These are phyloP conservation scores for Rachycentron canadum DNA, from an alignment of 2,797 vertebrate genomes.

Conservation along the genomic window DNA sequence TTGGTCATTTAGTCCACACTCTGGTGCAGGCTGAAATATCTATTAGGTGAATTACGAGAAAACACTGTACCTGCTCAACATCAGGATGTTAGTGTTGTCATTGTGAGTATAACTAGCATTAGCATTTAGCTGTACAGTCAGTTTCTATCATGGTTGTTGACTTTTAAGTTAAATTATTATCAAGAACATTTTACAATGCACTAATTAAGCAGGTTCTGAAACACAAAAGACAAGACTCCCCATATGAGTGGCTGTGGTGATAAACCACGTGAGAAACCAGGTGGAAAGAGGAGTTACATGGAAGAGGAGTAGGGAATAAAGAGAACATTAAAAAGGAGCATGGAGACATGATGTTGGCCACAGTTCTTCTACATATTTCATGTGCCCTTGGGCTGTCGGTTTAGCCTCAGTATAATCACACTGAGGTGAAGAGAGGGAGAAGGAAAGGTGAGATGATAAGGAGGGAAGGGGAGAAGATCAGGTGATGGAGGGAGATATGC, in stretches of 20 bases:
- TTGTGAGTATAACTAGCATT: no score
- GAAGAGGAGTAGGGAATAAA: constrained; percentile 12
- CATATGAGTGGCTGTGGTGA: constrained; percentile 4
- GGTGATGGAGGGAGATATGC: not conserved
- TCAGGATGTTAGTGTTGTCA: no score
- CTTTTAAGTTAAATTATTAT: not conserved
- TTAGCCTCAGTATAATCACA: constrained; percentile 54
- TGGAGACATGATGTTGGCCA: constrained; percentile 35
- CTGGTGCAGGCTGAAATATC: constrained; percentile 1
- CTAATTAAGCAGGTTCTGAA: not conserved
- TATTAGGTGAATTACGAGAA: constrained; percentile 4
- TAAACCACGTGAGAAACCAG: constrained; percentile 21
- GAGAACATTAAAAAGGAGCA: constrained; percentile 38
- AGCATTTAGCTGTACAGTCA: not conserved
- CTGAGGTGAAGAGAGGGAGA: constrained; percentile 23
- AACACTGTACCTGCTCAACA: no score
- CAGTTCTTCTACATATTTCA: constrained; percentile 67
- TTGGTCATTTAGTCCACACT: not conserved
- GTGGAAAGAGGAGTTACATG: not conserved
- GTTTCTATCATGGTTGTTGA: not conserved
- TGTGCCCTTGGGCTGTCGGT: constrained; percentile 46
- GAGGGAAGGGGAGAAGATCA: not conserved
- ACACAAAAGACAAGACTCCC: no score
- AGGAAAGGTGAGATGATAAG: constrained; percentile 14
- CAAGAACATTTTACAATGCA: not conserved